Evolutionary conservation across 2,888 invertebrate genomes (phyloP).

Genomic region (Andrena chrysosceles): DNA sequence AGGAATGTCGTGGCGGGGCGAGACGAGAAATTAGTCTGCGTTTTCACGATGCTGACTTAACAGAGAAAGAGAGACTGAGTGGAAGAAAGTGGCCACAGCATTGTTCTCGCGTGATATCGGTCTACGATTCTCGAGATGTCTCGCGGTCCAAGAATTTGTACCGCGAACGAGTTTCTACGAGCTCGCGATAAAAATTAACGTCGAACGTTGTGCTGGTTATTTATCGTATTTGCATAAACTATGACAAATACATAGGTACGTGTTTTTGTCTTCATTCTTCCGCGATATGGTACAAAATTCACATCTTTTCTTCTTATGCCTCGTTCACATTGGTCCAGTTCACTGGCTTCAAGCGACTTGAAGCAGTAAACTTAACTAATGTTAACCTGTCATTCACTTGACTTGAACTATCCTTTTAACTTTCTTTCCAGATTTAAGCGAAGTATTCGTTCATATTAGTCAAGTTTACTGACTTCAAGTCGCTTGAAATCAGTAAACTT

Average conservation of each 20-base stretch:
- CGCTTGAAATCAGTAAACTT: no score
- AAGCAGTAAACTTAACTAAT: no score
- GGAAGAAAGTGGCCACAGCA: slow-evolving; percentile 53
- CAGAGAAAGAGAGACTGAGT: slow-evolving; percentile 30
- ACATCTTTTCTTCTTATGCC: no score
- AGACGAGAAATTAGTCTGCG: slow-evolving; percentile 76
- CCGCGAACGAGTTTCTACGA: slow-evolving; percentile 33
- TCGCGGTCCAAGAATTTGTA: slow-evolving; percentile 41
- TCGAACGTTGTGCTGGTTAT: slow-evolving; percentile 19
- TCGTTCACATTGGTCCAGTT: no score
- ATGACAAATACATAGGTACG: background rate
- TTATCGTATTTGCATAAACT: slow-evolving; percentile 5
- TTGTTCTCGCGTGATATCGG: slow-evolving; percentile 60
- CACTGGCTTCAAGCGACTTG: no score
- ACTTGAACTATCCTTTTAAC: no score
- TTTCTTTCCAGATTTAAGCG: no score
- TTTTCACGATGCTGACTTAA: slow-evolving; percentile 59
- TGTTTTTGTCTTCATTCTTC: background rate
- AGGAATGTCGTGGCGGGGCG: slow-evolving; percentile 51
- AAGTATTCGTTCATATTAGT: no score
- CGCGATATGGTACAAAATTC: no score
- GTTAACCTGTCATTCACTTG: no score
- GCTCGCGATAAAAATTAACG: slow-evolving; percentile 49
- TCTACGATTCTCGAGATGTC: slow-evolving; percentile 56
- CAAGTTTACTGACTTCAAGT: no score